phyloP scores from a whole-genome alignment of 2,888 invertebrate genomes.

The Teleogryllus oceanicus region DNA sequence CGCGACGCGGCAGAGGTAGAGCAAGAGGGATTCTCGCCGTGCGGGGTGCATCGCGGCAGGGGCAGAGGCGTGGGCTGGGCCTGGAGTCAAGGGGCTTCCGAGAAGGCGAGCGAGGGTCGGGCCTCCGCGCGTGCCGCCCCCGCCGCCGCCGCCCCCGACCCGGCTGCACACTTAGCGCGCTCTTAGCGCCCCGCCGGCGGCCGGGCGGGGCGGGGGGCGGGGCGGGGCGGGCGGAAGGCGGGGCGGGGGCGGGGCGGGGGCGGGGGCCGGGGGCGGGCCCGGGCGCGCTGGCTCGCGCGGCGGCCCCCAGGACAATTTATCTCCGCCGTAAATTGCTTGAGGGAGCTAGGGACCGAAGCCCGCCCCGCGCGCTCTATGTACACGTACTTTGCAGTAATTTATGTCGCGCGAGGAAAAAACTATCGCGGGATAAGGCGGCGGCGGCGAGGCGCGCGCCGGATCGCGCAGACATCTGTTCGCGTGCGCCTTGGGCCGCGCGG shows the following conservation, averaged over 20 bases:
- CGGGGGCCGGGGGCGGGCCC: neutral
- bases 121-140: neutral
- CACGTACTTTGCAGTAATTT: conserved; percentile 18
- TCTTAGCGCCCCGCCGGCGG: neutral
- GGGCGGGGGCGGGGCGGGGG: neutral
- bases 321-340: conserved; percentile 18
- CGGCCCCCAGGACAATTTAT: conserved; percentile 10
- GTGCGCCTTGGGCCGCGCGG: neutral
- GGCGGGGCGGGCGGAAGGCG: neutral
- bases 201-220: neutral
- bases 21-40: too few species aligned
- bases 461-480: conserved; percentile 8
- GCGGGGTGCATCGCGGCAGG: too few species aligned
- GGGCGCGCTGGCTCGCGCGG: neutral
- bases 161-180: conserved; percentile 6
- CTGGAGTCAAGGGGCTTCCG: neutral
- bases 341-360: conserved; percentile 18
- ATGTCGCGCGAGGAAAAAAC: conserved; percentile 5
- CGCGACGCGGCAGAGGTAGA: too few species aligned
- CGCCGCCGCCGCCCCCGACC: neutral
- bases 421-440: neutral
- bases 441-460: neutral
- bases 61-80: too few species aligned
- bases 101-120: neutral
- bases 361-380: conserved; percentile 18